Percentiles rank a stretch among this genome's conserved stretches.
These are phyloP conservation scores for Myotis pilosus DNA, from an alignment of 2,797 vertebrate genomes.

Conservation along the genomic window DNA sequence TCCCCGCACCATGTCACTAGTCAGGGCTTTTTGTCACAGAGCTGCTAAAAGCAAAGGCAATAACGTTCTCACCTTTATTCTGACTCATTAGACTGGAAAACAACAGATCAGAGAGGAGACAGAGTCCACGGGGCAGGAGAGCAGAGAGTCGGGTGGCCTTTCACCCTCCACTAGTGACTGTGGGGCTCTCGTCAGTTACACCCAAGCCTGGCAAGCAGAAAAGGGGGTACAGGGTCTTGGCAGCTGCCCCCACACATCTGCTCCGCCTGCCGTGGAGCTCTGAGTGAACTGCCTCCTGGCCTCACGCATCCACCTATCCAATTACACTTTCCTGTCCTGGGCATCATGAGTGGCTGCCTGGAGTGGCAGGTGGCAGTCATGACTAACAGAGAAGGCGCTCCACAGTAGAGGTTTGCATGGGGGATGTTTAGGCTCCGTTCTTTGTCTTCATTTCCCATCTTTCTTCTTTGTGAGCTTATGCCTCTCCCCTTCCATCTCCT, in stretches of 20 bases:
- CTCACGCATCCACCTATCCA: accelerated
- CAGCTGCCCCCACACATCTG: accelerated
- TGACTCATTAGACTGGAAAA: neutral
- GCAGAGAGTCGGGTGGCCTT: too few species aligned
- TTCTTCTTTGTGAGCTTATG: neutral
- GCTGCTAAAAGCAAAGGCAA: neutral
- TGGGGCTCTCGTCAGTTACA: neutral
- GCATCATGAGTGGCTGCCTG: accelerated
- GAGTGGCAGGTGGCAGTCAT: neutral
- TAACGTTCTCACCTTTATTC: neutral
- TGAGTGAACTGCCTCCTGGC: neutral
- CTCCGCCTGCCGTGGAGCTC: neutral
- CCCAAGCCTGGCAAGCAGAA: neutral
- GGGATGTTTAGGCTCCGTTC: neutral
- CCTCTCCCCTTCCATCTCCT: neutral
- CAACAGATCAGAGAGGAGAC: neutral
- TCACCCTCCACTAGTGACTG: accelerated
- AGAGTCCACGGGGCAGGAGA: neutral
- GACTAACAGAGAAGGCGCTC: neutral
- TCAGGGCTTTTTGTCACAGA: neutral
- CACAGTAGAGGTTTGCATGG: neutral
- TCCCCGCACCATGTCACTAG: neutral
- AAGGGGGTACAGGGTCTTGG: neutral
- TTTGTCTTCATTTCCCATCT: neutral
- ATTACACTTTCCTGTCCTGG: accelerated